A percentile compares a stretch with the other conserved stretches of the same genome.
phyloP scores from a whole-genome alignment of 2,113 vertebrate species.

The Nothobranchius furzeri region DNA sequence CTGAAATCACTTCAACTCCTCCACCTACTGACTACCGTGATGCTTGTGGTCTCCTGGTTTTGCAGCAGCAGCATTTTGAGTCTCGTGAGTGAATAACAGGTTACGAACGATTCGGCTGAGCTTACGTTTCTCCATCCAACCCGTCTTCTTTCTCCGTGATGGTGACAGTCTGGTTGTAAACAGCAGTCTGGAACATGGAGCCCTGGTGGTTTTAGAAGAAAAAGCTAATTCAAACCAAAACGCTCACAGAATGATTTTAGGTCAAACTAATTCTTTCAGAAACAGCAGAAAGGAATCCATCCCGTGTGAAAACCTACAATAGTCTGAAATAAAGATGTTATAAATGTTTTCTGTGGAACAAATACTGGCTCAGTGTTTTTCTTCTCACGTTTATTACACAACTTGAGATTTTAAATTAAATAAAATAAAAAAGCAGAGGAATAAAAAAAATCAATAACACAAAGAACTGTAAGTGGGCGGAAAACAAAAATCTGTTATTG shows the following conservation, averaged over 20 bases:
- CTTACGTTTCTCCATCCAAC: slow-evolving; percentile 82
- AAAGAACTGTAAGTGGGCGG: too few relatives aligned
- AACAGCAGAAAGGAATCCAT: not conserved
- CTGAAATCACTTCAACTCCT: not conserved
- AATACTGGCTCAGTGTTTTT: too few relatives aligned
- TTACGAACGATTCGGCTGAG: not conserved
- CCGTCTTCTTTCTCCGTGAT: slow-evolving; percentile 79
- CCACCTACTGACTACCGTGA: not conserved
- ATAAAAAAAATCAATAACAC: too few relatives aligned
- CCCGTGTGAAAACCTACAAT: not conserved
- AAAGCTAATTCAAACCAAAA: not conserved
- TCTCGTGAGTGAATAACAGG: not conserved
- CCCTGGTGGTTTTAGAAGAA: slow-evolving; percentile 51
- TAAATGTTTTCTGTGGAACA: too few relatives aligned
- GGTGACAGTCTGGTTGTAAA: slow-evolving; percentile 83
- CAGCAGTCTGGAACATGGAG: slow-evolving; percentile 72
- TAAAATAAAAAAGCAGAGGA: too few relatives aligned
- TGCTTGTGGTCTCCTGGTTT: not conserved
- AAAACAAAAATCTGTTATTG: too few relatives aligned
- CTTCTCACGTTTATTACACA: too few relatives aligned
- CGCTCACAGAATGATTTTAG: not conserved
- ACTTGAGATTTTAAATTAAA: too few relatives aligned
- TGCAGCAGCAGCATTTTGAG: not conserved
- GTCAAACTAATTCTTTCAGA: too few relatives aligned
- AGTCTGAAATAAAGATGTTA: too few relatives aligned